Conservation (phyloP, 2,113 vertebrate genomes). For the Terrapene triunguis region DNA sequence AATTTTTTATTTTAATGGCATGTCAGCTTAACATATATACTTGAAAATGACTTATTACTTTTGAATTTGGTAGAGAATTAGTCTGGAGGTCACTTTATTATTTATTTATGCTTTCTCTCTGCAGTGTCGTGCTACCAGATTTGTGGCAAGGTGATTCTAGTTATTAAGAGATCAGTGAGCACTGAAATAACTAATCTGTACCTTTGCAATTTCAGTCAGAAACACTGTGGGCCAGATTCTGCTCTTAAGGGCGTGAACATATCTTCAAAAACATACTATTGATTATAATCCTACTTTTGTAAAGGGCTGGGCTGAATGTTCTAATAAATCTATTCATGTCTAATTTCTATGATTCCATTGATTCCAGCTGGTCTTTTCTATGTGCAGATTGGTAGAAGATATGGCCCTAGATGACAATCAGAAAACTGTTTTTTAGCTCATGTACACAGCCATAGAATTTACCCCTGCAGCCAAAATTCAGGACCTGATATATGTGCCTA, state of each 20-base stretch:
- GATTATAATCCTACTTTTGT: neutral
- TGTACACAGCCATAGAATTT: neutral
- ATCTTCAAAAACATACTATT: neutral
- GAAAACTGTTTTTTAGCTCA: neutral
- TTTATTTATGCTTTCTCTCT: constrained; percentile 69
- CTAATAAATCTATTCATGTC: neutral
- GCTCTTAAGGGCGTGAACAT: neutral
- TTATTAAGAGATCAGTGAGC: neutral
- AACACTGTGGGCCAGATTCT: neutral
- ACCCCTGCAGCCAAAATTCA: neutral
- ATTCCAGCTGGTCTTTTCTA: neutral
- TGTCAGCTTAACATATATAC: constrained; percentile 66
- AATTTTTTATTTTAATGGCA: constrained; percentile 80
- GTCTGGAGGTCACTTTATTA: constrained; percentile 47
- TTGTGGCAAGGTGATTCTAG: neutral
- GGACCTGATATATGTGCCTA: rapidly evolving
- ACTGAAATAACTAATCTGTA: neutral
- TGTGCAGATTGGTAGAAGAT: neutral
- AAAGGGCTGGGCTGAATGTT: neutral
- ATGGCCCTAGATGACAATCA: neutral
- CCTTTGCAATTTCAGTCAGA: neutral
- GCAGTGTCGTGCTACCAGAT: constrained; percentile 14
- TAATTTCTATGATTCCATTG: neutral
- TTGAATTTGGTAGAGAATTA: constrained; percentile 51
- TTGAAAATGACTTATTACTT: constrained; percentile 51